phyloP scores from a whole-genome alignment of 2,113 vertebrate species.

The Ellobius talpinus region DNA sequence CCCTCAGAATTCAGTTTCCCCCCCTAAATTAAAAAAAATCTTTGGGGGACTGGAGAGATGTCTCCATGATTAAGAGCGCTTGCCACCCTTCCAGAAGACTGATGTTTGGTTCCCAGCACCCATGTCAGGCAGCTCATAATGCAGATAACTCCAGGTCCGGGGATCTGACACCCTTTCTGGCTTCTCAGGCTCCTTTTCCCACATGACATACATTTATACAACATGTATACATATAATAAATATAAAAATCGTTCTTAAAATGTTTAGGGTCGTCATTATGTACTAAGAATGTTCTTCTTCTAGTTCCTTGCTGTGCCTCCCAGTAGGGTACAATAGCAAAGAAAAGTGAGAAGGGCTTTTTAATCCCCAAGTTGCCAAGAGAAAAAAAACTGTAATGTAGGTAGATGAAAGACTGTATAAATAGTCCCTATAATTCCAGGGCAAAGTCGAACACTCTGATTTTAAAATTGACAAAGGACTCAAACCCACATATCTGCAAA shows the following conservation, averaged over 20 bases:
- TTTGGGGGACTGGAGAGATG: not conserved
- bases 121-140: not conserved
- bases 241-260: not conserved
- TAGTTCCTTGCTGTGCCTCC: not conserved
- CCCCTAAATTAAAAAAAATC: not conserved
- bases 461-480: conserved; percentile 6
- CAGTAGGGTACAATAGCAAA: not conserved
- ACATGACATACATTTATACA: not conserved
- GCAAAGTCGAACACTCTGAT: not conserved
- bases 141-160: not conserved
- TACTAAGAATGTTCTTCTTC: not conserved
- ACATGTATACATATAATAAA: not conserved
- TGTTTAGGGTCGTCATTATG: not conserved
- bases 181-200: too few relatives aligned
- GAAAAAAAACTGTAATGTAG: not conserved
- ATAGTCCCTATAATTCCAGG: not conserved
- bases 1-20: not conserved
- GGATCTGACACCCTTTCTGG: not conserved
- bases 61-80: not conserved
- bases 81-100: not conserved
- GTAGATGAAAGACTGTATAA: not conserved
- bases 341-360: too few relatives aligned
- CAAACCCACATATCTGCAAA: not conserved
- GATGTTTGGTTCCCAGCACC: not conserved
- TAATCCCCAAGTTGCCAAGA: not conserved